Conservation (phyloP, 1,140 invertebrate species). For the Cryptotermes secundus region DNA sequence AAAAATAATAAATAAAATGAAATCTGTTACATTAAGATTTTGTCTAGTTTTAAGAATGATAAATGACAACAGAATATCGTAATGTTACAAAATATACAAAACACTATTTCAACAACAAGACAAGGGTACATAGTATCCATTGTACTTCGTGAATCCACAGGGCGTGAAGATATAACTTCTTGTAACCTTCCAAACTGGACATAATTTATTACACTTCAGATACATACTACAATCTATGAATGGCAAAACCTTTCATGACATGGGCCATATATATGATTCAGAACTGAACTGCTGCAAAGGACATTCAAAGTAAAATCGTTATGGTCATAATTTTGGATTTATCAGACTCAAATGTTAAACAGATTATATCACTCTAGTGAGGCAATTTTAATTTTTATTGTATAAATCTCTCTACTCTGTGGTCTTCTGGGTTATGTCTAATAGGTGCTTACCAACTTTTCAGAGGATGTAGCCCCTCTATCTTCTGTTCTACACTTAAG, state of each 20-base stretch:
- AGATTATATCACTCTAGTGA: too few species aligned
- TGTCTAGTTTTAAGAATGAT: neutral
- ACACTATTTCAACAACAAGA: neutral
- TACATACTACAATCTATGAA: neutral
- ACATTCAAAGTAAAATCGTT: neutral
- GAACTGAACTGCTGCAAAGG: neutral
- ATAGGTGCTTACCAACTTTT: too few species aligned
- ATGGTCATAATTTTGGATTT: too few species aligned
- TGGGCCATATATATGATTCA: too few species aligned
- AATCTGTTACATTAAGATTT: neutral
- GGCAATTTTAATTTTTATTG: too few species aligned
- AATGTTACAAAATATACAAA: neutral
- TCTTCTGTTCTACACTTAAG: too few species aligned
- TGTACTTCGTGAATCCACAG: neutral
- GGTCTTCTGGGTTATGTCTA: too few species aligned
- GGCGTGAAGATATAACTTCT: neutral
- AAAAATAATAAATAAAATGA: neutral
- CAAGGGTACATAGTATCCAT: conserved; percentile 6
- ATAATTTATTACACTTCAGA: neutral
- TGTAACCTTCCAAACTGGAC: neutral
- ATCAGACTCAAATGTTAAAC: too few species aligned
- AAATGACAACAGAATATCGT: conserved; percentile 1
- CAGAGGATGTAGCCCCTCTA: too few species aligned
- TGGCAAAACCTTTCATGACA: neutral
- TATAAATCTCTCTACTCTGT: too few species aligned